Conservation (phyloP, 2,797 vertebrate genomes). For the Melanotaenia parkinsoni region DNA sequence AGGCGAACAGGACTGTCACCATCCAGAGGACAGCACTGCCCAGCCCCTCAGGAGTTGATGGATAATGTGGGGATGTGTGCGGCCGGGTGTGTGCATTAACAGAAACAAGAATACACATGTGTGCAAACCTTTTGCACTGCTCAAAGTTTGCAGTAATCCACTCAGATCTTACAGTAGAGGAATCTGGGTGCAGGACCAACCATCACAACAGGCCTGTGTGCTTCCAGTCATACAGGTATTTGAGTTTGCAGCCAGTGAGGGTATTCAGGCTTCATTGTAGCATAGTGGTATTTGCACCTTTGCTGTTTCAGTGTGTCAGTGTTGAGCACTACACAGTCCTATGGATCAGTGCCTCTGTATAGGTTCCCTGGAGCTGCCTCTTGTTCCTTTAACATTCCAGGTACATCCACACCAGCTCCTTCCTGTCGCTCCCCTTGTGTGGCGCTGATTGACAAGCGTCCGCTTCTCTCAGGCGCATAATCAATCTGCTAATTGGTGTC, state of each 20-base stretch:
- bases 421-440: slow-evolving; percentile 79
- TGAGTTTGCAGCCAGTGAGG: slow-evolving; percentile 69
- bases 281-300: slow-evolving; percentile 79
- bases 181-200: slow-evolving; percentile 53
- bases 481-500: slow-evolving; percentile 86
- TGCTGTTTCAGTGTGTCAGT: slow-evolving; percentile 74
- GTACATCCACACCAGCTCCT: slow-evolving; percentile 77
- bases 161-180: slow-evolving; percentile 63
- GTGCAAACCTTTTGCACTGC: slow-evolving; percentile 40
- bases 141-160: slow-evolving; percentile 46
- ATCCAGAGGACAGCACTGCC: slow-evolving; percentile 68
- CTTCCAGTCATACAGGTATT: slow-evolving; percentile 75
- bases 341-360: slow-evolving; percentile 81
- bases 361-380: slow-evolving; percentile 71
- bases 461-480: slow-evolving; percentile 81
- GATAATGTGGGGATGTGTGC: slow-evolving; percentile 53
- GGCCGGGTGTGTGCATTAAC: slow-evolving; percentile 18
- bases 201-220: slow-evolving; percentile 63
- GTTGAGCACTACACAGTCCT: slow-evolving; percentile 67
- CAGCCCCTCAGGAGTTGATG: slow-evolving; percentile 65
- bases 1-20: slow-evolving; percentile 73
- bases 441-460: slow-evolving; percentile 83
- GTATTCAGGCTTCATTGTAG: slow-evolving; percentile 70
- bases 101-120: slow-evolving; percentile 44
- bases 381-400: slow-evolving; percentile 84